Base-by-base conservation (phyloP, 1,140 invertebrate species). In the Cotesia typhae region DNA sequence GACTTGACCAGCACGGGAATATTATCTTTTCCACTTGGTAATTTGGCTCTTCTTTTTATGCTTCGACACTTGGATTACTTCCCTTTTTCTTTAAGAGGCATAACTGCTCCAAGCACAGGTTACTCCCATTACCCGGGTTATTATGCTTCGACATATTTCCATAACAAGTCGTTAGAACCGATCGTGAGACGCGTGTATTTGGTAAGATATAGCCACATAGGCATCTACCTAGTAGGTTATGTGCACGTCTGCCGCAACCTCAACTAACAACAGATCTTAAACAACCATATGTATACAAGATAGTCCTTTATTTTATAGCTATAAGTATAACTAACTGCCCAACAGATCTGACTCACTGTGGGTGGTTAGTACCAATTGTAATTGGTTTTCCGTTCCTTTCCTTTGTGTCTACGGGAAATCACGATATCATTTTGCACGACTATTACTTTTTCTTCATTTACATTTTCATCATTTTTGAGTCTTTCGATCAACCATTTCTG, bases 141-240 rank as follows among this genome's bases (percentile, higher is more conserved):
- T 76, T 76, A 76, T 76, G 72, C 71, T 73, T 73, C 68, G 72
- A 59, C 68, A 69, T 73, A 76, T 76, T 76, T 73, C 71, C 72
- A 76, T 73, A 76, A 76, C 71, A 72, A 76, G 52, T 73, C 71
- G 73, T 71, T 71, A 68, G 14, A 68, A 73, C 65, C 67, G 68
- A 75, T 70, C 69, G 55, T 65, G 37, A 60, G 63, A 70, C 65
- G 71, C 67, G 61, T 73, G 70, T 53, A 64, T 71, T 71, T 61
- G 36, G 52, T 17, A 20, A 47, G 41, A 47, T 47, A 28, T 28
- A 28, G 28, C 28, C 28, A 28, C 28, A 28, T 28, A 28, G 28
- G 28, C 3, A 28, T 28, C 28, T 28, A 28, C 28, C 28, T 28
- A 28, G 28, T 28, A 47, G 36, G 41, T 71, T 67, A 57, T 61